Evolutionary conservation across 2,113 vertebrate species (phyloP).

Genomic region (Cavia aperea): DNA sequence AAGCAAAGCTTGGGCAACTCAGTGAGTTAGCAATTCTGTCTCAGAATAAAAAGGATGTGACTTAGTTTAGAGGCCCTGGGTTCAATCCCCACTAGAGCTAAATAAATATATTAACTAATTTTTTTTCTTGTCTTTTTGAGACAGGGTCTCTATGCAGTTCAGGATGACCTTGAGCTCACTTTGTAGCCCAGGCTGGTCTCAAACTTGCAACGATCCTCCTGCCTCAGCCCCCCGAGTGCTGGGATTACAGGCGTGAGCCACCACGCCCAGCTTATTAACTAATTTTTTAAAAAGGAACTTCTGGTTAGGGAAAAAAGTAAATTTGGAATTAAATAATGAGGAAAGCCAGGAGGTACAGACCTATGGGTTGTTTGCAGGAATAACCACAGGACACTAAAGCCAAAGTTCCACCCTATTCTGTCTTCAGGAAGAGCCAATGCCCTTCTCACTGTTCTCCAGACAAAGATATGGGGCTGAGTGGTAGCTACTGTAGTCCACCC

Average conservation of each 20-base stretch:
- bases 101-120: neutral
- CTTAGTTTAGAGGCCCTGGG: neutral
- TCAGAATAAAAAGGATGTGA: neutral
- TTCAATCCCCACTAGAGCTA: neutral
- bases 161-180: no score
- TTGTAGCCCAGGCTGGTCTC: no score
- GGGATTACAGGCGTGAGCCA: no score
- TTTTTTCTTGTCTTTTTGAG: neutral
- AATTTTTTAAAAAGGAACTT: neutral
- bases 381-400: neutral
- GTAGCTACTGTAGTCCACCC: neutral
- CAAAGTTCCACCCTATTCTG: neutral
- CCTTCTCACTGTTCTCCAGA: slow-evolving; percentile 3
- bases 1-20: neutral
- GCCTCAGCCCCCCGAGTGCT: no score
- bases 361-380: neutral
- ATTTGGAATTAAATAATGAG: slow-evolving; percentile 40
- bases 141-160: no score
- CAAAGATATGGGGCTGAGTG: neutral
- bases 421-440: neutral
- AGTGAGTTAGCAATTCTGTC: neutral
- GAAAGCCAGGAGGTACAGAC: neutral
- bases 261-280: no score
- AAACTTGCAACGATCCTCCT: no score
- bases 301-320: neutral